Conservation (phyloP, 2,888 invertebrate species). For the Iselma pallidipennis region DNA sequence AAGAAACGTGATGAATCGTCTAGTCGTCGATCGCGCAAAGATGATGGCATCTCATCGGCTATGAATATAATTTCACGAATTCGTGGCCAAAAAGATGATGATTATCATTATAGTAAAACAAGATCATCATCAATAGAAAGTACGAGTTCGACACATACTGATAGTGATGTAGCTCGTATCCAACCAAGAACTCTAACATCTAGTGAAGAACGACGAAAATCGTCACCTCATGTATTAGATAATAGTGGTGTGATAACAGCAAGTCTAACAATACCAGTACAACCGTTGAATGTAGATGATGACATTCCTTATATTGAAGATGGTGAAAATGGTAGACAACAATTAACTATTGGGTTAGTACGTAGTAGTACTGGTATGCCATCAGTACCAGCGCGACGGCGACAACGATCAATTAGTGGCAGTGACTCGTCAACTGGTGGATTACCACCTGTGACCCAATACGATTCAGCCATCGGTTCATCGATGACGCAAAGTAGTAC, state of each 20-base stretch:
- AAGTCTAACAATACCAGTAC: slow-evolving; percentile 74
- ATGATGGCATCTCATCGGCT: slow-evolving; percentile 57
- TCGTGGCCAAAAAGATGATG: slow-evolving; percentile 51
- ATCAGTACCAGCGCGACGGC: slow-evolving; percentile 55
- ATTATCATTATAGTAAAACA: slow-evolving; percentile 49
- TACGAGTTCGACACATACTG: slow-evolving; percentile 59
- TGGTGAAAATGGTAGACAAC: slow-evolving; percentile 49
- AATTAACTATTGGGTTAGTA: slow-evolving; percentile 51
- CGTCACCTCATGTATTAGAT: slow-evolving; percentile 62
- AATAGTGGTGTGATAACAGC: slow-evolving; percentile 74
- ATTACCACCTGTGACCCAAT: slow-evolving; percentile 23
- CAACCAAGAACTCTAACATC: slow-evolving; percentile 40
- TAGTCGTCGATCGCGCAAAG: slow-evolving; percentile 46
- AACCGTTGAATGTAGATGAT: slow-evolving; percentile 59
- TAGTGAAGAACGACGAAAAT: slow-evolving; percentile 59
- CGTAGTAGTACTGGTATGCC: slow-evolving; percentile 34
- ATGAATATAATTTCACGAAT: slow-evolving; percentile 63
- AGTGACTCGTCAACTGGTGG: slow-evolving; percentile 55
- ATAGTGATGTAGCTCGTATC: slow-evolving; percentile 57
- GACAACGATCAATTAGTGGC: slow-evolving; percentile 58
- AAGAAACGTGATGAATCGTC: slow-evolving; percentile 60
- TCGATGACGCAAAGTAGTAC: slow-evolving; percentile 58
- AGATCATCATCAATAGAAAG: slow-evolving; percentile 54
- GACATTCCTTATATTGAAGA: slow-evolving; percentile 75
- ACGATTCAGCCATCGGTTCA: slow-evolving; percentile 70